phyloP scores from a whole-genome alignment of 2,113 vertebrate genomes.

The Sapayoa aenigma region DNA sequence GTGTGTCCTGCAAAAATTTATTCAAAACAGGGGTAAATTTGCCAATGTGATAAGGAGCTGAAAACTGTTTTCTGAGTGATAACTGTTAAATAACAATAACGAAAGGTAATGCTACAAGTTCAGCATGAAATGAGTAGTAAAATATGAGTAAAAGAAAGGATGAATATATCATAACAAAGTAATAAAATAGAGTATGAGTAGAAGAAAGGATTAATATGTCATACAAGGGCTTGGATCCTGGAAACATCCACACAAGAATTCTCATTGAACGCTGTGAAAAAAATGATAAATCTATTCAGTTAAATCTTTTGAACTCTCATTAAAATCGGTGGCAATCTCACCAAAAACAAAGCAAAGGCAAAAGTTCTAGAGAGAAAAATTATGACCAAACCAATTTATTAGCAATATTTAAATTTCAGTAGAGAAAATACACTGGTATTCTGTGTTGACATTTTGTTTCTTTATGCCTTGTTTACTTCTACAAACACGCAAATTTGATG shows the following conservation, averaged over 20 bases:
- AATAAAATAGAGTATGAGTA: not conserved
- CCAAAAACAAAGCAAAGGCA: not conserved
- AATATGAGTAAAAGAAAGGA: not conserved
- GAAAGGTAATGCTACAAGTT: not conserved
- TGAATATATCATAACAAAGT: not conserved
- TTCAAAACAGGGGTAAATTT: not conserved
- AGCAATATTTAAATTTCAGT: not conserved
- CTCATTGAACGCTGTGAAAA: slow-evolving; percentile 2
- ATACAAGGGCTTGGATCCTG: not conserved
- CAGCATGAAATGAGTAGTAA: not conserved
- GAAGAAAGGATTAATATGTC: not conserved
- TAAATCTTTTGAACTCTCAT: not conserved
- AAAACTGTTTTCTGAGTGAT: not conserved
- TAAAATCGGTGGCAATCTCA: not conserved
- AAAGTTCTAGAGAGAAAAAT: not conserved
- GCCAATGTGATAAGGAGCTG: not conserved
- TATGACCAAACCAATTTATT: not conserved
- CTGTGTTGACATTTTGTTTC: not conserved
- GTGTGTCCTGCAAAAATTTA: not conserved
- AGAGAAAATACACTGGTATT: not conserved
- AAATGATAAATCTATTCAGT: slow-evolving; percentile 4
- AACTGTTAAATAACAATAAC: not conserved
- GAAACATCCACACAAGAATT: not conserved
- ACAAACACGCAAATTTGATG: not conserved
- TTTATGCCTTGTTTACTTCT: not conserved